Conservation (phyloP, 2,113 vertebrate species). For the Antechinus stuartii region DNA sequence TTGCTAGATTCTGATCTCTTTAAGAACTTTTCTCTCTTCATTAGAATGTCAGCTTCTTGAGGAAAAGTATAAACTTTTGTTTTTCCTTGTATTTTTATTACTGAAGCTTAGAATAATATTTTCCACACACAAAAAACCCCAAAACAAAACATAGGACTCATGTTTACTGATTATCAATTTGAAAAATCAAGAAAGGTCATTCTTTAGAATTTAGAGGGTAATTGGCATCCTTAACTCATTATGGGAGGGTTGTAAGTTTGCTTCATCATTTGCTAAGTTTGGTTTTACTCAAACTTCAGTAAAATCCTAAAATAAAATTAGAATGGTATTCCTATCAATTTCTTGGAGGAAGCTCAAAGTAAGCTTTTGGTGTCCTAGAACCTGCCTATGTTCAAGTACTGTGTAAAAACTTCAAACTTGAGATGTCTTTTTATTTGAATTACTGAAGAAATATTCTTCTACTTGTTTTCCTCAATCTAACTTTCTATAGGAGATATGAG, state of each 20-base stretch:
- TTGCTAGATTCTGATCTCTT: neutral
- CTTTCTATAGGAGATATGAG: neutral
- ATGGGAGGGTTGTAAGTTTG: neutral
- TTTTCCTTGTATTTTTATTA: neutral
- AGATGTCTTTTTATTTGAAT: neutral
- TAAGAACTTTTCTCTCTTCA: neutral
- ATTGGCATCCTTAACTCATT: neutral
- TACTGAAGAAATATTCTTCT: neutral
- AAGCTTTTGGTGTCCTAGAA: neutral
- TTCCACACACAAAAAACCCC: neutral
- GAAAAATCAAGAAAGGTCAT: neutral
- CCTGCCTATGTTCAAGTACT: neutral
- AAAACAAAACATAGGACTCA: neutral
- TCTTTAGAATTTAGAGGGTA: neutral
- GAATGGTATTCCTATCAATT: neutral
- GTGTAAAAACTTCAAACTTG: neutral
- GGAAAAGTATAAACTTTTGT: neutral
- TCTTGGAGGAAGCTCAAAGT: neutral
- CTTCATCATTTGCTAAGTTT: neutral
- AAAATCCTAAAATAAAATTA: neutral
- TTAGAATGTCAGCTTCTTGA: neutral
- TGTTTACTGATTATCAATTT: neutral
- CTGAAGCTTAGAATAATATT: neutral
- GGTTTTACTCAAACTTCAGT: neutral
- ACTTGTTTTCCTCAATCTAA: neutral